Evolutionary conservation across 2,797 vertebrate genomes (phyloP).

Genomic region (Pangasius larnaudii): DNA sequence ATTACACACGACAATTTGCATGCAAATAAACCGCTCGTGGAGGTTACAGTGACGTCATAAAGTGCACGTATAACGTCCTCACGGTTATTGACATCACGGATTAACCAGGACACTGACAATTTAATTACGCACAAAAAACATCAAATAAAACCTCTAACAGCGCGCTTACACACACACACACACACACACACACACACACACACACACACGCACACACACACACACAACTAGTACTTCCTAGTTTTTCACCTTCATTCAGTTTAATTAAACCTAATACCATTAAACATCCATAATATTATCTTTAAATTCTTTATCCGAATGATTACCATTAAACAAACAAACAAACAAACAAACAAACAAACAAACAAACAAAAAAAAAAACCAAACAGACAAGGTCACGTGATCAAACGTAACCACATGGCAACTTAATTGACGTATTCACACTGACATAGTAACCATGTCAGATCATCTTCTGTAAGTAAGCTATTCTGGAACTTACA

Average conservation of each 20-base stretch:
- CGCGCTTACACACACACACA: neutral
- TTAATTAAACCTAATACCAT: neutral
- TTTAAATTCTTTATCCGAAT: neutral
- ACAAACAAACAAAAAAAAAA: neutral
- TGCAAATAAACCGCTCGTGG: constrained; percentile 56
- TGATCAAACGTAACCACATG: neutral
- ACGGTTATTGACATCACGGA: neutral
- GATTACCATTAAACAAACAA: neutral
- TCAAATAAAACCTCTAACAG: neutral
- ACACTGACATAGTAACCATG: neutral
- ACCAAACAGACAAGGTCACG: neutral
- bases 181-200: constrained; percentile 9
- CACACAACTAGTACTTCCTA: neutral
- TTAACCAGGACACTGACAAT: constrained; percentile 3
- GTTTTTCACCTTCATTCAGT: neutral
- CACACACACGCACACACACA: neutral
- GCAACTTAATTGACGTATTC: neutral
- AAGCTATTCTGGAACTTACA: neutral
- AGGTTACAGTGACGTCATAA: neutral
- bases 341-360: too few species aligned
- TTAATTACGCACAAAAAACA: constrained; percentile 1
- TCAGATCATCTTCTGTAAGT: neutral
- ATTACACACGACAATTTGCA: constrained; percentile 58
- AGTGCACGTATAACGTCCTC: neutral
- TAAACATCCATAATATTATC: neutral